A percentile compares a stretch with the other conserved stretches of the same genome.
Evolutionary conservation across 2,888 invertebrate genomes (phyloP).

Genomic region (Doris montereyensis): DNA sequence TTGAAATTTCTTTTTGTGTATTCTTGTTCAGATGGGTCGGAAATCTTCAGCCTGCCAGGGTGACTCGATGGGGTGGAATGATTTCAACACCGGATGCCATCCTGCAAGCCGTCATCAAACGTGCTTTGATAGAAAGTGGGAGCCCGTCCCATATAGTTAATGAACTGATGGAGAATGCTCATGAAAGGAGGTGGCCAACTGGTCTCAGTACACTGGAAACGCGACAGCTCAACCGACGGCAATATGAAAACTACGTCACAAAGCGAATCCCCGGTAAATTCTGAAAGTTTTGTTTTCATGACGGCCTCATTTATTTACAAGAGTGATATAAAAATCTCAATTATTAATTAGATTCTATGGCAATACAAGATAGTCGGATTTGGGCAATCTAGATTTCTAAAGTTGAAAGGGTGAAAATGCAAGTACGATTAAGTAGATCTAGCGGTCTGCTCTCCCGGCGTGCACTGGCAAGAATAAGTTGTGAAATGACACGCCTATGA

Average conservation of each 20-base stretch:
- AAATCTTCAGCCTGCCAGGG: slow-evolving; percentile 76
- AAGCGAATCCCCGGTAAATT: slow-evolving; percentile 88
- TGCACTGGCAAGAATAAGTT: too few relatives aligned
- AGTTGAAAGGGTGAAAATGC: too few relatives aligned
- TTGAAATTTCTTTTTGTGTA: too few relatives aligned
- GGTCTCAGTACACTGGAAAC: slow-evolving; percentile 92
- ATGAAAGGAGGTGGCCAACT: slow-evolving; percentile 95
- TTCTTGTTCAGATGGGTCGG: slow-evolving; percentile 64
- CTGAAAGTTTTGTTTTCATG: too few relatives aligned
- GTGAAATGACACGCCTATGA: too few relatives aligned
- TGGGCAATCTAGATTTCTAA: too few relatives aligned
- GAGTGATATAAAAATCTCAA: too few relatives aligned
- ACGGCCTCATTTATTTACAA: too few relatives aligned
- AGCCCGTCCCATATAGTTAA: slow-evolving; percentile 94
- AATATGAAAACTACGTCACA: slow-evolving; percentile 94
- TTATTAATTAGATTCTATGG: too few relatives aligned
- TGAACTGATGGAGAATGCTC: slow-evolving; percentile 97
- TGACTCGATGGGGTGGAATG: slow-evolving; percentile 98
- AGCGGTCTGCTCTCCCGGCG: too few relatives aligned
- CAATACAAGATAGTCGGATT: too few relatives aligned
- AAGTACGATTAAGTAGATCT: too few relatives aligned
- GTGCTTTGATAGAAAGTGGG: slow-evolving; percentile 92
- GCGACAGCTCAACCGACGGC: slow-evolving; percentile 91
- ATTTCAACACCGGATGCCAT: slow-evolving; percentile 97
- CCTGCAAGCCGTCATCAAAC: slow-evolving; percentile 92